These are phyloP conservation scores for Sinocyclocheilus anophthalmus DNA, from an alignment of 2,113 vertebrate genomes.

Conservation along the genomic window DNA sequence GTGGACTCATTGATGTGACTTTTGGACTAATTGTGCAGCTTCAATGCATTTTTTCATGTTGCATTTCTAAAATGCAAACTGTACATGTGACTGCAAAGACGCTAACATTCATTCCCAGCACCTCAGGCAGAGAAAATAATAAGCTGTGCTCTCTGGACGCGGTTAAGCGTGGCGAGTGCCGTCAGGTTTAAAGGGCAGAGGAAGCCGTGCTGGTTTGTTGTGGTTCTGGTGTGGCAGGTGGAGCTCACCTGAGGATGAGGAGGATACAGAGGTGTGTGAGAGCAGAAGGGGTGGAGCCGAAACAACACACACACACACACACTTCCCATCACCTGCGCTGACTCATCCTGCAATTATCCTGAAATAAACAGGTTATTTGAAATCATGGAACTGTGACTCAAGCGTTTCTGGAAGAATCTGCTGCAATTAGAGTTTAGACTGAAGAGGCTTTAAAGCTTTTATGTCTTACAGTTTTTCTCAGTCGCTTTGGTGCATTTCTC, in stretches of 20 bases:
- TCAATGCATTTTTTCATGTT: background rate
- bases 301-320: slow-evolving; percentile 11
- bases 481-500: too few species aligned
- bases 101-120: background rate
- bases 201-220: background rate
- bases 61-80: slow-evolving; percentile 18
- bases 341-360: slow-evolving; percentile 38
- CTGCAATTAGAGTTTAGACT: background rate
- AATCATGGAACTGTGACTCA: slow-evolving; percentile 8
- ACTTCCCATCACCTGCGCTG: slow-evolving; percentile 23
- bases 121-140: background rate
- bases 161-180: background rate
- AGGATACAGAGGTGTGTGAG: background rate
- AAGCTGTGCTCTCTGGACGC: background rate
- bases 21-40: background rate
- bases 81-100: background rate
- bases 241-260: slow-evolving; percentile 45
- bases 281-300: background rate
- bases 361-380: slow-evolving; percentile 38
- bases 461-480: too few species aligned
- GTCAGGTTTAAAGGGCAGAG: background rate
- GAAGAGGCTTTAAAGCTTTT: slow-evolving; percentile 10
- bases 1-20: background rate
- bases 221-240: background rate
- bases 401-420: background rate